phyloP scores from a whole-genome alignment of 2,113 vertebrate species.

The Lycaon pictus region DNA sequence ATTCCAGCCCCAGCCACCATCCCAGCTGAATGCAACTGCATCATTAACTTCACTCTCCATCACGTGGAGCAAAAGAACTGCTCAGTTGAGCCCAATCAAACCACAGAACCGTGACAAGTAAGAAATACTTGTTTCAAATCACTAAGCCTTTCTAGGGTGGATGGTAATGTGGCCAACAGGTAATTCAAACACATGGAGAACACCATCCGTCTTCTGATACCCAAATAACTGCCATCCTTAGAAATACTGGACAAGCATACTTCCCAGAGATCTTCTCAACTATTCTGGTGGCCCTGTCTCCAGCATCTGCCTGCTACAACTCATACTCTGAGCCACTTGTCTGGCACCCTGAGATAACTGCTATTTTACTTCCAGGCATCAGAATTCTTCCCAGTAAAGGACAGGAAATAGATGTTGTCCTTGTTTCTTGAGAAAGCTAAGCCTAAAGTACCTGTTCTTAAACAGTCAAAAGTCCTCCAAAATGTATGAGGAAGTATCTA shows the following conservation, averaged over 20 bases:
- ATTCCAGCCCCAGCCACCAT: neutral
- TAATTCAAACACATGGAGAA: neutral
- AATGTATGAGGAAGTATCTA: neutral
- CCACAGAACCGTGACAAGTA: neutral
- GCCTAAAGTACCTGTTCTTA: neutral
- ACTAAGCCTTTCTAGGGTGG: neutral
- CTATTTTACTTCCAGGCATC: neutral
- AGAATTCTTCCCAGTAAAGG: neutral
- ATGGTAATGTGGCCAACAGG: neutral
- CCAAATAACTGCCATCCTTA: neutral
- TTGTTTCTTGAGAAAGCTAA: constrained; percentile 24
- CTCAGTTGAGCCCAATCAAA: neutral
- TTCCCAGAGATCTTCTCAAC: neutral
- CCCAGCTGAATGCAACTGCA: neutral
- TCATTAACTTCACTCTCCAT: neutral
- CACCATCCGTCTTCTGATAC: neutral
- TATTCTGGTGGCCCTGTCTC: neutral
- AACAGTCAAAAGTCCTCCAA: constrained; percentile 8
- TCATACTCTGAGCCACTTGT: neutral
- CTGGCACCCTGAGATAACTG: neutral
- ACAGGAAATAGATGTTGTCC: neutral
- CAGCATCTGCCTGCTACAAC: neutral
- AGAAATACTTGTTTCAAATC: neutral
- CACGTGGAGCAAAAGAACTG: neutral
- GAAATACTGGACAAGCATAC: neutral